These are phyloP conservation scores for Neuroterus valhalla DNA, from an alignment of 1,140 invertebrate species.

Conservation along the genomic window DNA sequence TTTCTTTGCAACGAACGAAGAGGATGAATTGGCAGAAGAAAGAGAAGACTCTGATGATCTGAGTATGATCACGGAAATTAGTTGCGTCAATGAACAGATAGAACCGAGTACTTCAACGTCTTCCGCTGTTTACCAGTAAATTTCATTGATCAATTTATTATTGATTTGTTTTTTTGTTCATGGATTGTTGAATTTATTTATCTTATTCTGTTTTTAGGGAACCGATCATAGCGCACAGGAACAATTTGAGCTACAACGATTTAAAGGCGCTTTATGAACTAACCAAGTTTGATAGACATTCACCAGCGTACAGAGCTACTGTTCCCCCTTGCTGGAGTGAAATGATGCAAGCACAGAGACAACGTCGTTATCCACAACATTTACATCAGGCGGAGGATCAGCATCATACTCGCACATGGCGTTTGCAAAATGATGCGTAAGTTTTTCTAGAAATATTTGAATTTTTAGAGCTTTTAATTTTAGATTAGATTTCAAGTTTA, in stretches of 20 bases:
- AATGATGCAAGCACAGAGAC: conserved; percentile 91
- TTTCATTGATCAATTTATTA: no score
- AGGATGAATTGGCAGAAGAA: conserved; percentile 81
- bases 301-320: conserved; percentile 86
- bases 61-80: conserved; percentile 70
- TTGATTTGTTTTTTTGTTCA: neutral
- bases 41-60: conserved; percentile 81
- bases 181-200: conserved; percentile 5
- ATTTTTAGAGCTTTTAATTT: neutral
- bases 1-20: conserved; percentile 86
- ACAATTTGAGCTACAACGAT: conserved; percentile 75
- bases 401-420: conserved; percentile 88
- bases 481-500: conserved; percentile 5
- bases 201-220: conserved; percentile 60
- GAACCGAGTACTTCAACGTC: conserved; percentile 69
- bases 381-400: conserved; percentile 85
- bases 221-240: conserved; percentile 77
- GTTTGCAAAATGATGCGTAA: conserved; percentile 88
- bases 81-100: conserved; percentile 50
- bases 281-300: conserved; percentile 79
- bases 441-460: conserved; percentile 42
- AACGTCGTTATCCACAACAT: conserved; percentile 87
- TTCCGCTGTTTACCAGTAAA: conserved; percentile 61
- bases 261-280: conserved; percentile 79
- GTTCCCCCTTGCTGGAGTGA: conserved; percentile 94